These are phyloP conservation scores for Leptoteleia sp. DNA, from an alignment of 1,140 invertebrate genomes.

Conservation along the genomic window DNA sequence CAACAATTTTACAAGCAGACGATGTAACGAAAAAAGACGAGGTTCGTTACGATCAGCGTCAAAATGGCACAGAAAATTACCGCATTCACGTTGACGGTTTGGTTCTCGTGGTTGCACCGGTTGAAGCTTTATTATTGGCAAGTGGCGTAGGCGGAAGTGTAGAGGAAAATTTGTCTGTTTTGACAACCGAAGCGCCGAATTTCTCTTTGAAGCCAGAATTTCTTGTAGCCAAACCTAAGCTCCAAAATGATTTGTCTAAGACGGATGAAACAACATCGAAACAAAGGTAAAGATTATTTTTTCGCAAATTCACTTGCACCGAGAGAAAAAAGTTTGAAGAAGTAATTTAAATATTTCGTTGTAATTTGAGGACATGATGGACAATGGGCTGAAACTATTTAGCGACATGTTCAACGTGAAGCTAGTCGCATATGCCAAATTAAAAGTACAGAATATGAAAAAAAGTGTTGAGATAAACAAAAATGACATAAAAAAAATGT, in stretches of 20 bases:
- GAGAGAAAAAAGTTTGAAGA: no score
- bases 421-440: no score
- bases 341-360: no score
- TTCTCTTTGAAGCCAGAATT: conserved; percentile 23
- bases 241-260: conserved; percentile 4
- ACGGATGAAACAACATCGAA: conserved; percentile 44
- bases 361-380: no score
- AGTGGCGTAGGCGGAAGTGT: conserved; percentile 58
- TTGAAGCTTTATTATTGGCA: conserved; percentile 80
- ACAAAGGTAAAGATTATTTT: conserved; percentile 21
- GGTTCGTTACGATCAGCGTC: conserved; percentile 84
- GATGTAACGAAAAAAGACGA: conserved; percentile 27
- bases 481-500: no score
- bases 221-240: conserved; percentile 39
- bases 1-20: not conserved
- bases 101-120: conserved; percentile 84
- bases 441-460: no score
- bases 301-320: no score
- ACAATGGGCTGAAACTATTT: no score
- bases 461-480: no score
- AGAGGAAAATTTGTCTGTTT: conserved; percentile 57
- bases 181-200: conserved; percentile 19
- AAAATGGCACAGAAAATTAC: conserved; percentile 87
- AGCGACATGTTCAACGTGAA: no score
- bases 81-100: conserved; percentile 85